phyloP scores from a whole-genome alignment of 2,113 vertebrate species.

The Castor canadensis region DNA sequence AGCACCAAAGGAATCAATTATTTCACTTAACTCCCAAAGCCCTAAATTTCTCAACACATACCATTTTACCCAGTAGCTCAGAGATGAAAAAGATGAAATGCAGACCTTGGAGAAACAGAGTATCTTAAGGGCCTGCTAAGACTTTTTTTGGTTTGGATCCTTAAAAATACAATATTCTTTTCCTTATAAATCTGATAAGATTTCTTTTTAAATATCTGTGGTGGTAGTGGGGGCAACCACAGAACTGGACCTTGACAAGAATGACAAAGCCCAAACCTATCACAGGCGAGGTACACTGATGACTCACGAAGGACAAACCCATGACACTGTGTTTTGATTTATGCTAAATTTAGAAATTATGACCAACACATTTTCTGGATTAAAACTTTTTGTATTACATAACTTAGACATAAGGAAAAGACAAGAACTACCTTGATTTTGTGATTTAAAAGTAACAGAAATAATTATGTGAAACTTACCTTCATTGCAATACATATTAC shows the following conservation, averaged over 20 bases:
- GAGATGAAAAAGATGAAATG: neutral
- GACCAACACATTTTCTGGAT: neutral
- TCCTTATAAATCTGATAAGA: neutral
- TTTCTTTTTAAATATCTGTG: constrained; percentile 9
- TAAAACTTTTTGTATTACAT: constrained; percentile 22
- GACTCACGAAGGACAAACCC: neutral
- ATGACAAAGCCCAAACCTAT: neutral
- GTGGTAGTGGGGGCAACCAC: neutral
- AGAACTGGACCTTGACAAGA: neutral
- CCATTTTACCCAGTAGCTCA: neutral
- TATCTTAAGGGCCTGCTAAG: neutral
- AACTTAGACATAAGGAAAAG: constrained; percentile 5
- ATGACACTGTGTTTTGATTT: neutral
- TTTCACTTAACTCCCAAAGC: neutral
- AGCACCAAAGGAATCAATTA: neutral
- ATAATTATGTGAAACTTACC: constrained; percentile 23
- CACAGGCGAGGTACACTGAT: neutral
- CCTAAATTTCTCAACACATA: neutral
- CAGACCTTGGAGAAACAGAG: neutral
- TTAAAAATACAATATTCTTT: neutral
- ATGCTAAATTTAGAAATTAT: neutral
- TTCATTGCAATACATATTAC: neutral
- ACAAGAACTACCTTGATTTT: neutral
- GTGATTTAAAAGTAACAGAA: neutral
- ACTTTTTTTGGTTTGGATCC: neutral